Base-by-base conservation (phyloP, 2,888 invertebrate genomes). In the Chrysomela aeneicollis region DNA sequence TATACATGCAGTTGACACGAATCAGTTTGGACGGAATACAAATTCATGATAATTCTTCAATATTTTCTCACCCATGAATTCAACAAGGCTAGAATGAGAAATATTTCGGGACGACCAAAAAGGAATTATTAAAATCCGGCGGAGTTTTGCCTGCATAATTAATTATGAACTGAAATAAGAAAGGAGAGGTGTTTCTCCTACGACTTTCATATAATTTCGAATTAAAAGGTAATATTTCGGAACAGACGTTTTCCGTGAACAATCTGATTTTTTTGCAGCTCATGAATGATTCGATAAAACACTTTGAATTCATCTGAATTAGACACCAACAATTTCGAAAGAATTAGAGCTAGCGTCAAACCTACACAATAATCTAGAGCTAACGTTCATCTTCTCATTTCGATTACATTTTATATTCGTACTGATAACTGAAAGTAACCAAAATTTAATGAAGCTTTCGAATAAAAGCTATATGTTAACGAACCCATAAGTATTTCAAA, bases 111-210 rank as follows among this genome's bases (percentile, higher is more conserved):
- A 59, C 51, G 47, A 61, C 64, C 57, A 35, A 35, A 64, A 61
- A 61, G 54, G 60, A 64, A 57, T 64, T 60, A 55, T 60, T 55
- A 58, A 61, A 64, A 64, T 64, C 55, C 57, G 42, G 35, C 42
- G 35, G 52, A 61, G 60, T 60, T 64, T 60, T 57, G 64, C 60
- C 37, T 64, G 57, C 64, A 64, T 64, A 64, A 64, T 64, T 64
- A 64, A 64, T 61, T 58, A 52, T 57, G 64, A 61, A 47, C 47
- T 60, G 57, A 59, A 64, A 64, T 64, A 60, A 61, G 57, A 59
- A 60, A 30, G 32, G 57, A 52, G 57, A 64, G 60, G 61, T 60
- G 64, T 57, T 61, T 32, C 35, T 47, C 47, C 57, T 46, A 59
- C 42, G 64, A 55, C 51, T 64, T 64, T 52, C 51, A 52, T 64